These are phyloP conservation scores for Polydesmus complanatus DNA, from an alignment of 2,888 invertebrate genomes.

Conservation along the genomic window DNA sequence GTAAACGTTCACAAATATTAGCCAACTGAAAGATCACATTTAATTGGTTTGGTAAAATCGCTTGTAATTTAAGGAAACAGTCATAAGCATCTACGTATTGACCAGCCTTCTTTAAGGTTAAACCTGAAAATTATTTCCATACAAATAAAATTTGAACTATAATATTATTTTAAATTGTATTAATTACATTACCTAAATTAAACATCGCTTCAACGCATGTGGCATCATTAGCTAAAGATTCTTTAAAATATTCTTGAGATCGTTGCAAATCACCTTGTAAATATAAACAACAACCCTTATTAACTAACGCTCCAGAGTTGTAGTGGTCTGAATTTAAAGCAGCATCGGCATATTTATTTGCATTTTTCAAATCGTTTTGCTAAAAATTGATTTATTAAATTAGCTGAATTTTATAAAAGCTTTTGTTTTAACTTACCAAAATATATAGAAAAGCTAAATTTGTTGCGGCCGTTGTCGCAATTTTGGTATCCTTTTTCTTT, in stretches of 20 bases:
- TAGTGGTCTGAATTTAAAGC: constrained; percentile 60
- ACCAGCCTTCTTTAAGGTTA: constrained; percentile 52
- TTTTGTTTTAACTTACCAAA: constrained; percentile 40
- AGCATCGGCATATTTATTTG: constrained; percentile 57
- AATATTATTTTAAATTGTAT: not conserved
- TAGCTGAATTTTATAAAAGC: not conserved
- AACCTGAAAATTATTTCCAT: constrained; percentile 34
- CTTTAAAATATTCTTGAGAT: constrained; percentile 55
- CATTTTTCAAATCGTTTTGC: constrained; percentile 66
- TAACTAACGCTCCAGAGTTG: constrained; percentile 68
- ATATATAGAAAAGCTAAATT: constrained; percentile 74
- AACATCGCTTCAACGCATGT: constrained; percentile 72
- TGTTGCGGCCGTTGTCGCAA: constrained; percentile 67
- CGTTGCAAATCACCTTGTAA: constrained; percentile 51
- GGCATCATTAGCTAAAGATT: constrained; percentile 63
- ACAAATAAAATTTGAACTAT: not conserved
- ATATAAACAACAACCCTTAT: constrained; percentile 66
- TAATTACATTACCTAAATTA: constrained; percentile 48
- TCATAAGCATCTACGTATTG: constrained; percentile 60
- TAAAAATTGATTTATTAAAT: constrained; percentile 27
- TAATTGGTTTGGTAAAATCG: constrained; percentile 53
- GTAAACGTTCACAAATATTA: constrained; percentile 54
- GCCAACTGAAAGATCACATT: constrained; percentile 66
- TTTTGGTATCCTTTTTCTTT: constrained; percentile 67
- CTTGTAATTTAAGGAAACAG: constrained; percentile 61